Evolutionary conservation across 2,113 vertebrate species (phyloP), one percentile per base, ranked within the genome.

Genomic region (Clarias macrocephalus): DNA sequence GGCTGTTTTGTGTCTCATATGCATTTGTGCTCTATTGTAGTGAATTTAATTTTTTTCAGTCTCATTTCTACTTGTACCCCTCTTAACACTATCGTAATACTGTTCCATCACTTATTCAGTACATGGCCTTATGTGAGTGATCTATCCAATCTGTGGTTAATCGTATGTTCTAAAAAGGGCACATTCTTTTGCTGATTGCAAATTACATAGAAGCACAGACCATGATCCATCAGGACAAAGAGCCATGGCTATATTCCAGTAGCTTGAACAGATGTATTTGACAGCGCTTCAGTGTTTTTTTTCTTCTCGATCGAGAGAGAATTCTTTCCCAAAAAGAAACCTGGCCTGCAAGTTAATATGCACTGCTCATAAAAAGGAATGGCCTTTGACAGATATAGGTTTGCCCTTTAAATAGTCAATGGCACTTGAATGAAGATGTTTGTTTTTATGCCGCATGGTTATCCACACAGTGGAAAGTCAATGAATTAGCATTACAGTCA

Each of bases 351-450:
- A 86, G 88, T 80, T 23, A 85, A 83, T 82, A 85, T 89, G 83
- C 79, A 70, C 25, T 5, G n/a, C 70, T 82, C 48, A 77, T 77
- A 79, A 87, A 87, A 85, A 23, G 70, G 83, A 88, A 83, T 83
- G 65, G 30, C 65, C 65, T 82, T 23, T 70, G 81, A 83, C 70
- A 77, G 86, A 86, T 82, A 86, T 81, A 86, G 23, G 54, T 70
- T 18, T 28, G 42, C n/a, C 59, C 28, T 88, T 88, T 80, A 88
- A 88, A 88, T 90, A 88, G 85, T 85, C 82, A 84, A 81, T 33
- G 48, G 23, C 62, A 23, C n/a, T 79, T 86, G 52, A 82, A 60
- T 84, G 60, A 86, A 84, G 52, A 86, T 85, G 59, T 82, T 72
- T 54, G 66, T 59, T 62, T 84, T 80, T 33, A 86, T 86, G 85